phyloP scores from a whole-genome alignment of 2,888 invertebrate genomes.

The Sesia bembeciformis region DNA sequence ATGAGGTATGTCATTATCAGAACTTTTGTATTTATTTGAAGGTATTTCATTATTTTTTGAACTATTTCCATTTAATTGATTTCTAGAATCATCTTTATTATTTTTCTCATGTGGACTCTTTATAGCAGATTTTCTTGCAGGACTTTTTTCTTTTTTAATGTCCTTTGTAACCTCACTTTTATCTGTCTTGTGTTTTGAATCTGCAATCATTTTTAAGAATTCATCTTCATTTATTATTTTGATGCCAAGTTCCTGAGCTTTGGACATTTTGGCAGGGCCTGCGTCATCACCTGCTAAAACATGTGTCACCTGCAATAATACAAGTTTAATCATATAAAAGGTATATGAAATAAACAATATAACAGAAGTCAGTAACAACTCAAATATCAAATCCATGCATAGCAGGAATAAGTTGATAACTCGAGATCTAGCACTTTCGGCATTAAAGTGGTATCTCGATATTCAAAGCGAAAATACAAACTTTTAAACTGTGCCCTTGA shows the following conservation, averaged over 20 bases:
- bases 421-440: too few species aligned
- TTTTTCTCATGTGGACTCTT: conserved; percentile 13
- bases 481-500: too few species aligned
- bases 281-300: conserved; percentile 89
- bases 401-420: too few species aligned
- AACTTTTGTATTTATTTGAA: background rate
- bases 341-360: background rate
- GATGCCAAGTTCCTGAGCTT: conserved; percentile 81
- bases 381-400: too few species aligned
- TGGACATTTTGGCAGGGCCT: conserved; percentile 88
- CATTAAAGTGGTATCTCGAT: too few species aligned
- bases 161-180: conserved; percentile 16
- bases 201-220: conserved; percentile 83
- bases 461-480: too few species aligned
- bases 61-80: too few species aligned
- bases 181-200: conserved; percentile 36
- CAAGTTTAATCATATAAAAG: background rate
- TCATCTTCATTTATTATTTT: conserved; percentile 87
- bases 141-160: conserved; percentile 21
- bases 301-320: conserved; percentile 76
- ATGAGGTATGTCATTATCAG: background rate
- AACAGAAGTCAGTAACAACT: background rate
- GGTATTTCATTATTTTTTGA: conserved; percentile 8
- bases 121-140: conserved; percentile 15
- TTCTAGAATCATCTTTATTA: conserved; percentile 9